Base-by-base conservation (phyloP, 2,113 vertebrate species). In the Climacteris rufus region DNA sequence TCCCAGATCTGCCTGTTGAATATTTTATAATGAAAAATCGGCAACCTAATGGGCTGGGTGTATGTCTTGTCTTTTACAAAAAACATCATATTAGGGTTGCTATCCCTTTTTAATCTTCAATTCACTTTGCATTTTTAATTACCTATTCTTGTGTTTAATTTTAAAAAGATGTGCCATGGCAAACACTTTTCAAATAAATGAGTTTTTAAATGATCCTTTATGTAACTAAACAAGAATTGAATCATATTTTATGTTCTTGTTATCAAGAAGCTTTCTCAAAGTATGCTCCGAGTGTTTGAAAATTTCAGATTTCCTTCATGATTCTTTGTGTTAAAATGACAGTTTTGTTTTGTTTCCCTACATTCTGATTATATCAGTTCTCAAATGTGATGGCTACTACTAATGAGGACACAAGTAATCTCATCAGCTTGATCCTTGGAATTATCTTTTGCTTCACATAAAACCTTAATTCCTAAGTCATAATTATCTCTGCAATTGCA, bases 111-210 rank as follows among this genome's bases (percentile, higher is more conserved):
- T 85, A 72, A 93, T 95, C 77, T 94, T 95, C 77, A 87, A 76
- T 91, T 95, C 66, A 75, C 53, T 89, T 96, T 97, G 64, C 82
- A 94, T 96, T 97, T 98, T 97, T 93, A 96, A 97, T 96, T 96
- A 84, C 77, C 23, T 89, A 27, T 90, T 95, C 83, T 97, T 71
- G 11, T 88, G 33, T 93, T 39, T 72, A 33, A 87, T 91, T 97
- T 95, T 71, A 92, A 95, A 95, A 94, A 66, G 74, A 92, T 97
- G 93, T 96, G 45, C 83, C 76, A 81, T 97, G 75, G 76, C 54
- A 96, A 95, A 40, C 69, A 96, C 87, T 97, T 95, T 96, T 84
- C 72, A 96, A 82, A 96, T 93, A 96, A 96, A 94, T 93, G 83
- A 96, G 71, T 52, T 92, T 96, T 91, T 60, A 96, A 97, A 96